Base-by-base conservation (phyloP, 2,797 vertebrate species). In the Echiichthys vipera region DNA sequence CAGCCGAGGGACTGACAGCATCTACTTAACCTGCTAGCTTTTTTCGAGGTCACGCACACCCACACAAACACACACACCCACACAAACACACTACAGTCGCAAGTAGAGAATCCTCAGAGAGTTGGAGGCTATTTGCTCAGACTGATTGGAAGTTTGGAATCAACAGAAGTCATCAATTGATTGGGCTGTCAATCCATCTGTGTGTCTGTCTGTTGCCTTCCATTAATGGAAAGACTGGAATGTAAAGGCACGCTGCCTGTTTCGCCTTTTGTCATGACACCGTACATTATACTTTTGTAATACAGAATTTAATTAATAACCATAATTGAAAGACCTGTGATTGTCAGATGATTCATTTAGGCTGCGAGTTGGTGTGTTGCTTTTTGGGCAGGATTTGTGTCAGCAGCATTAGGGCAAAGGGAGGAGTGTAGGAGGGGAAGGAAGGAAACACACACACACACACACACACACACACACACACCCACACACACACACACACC, bases 61-160 rank as follows among this genome's bases (percentile, higher is more conserved):
- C 59, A 76, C 74, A 72, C 57, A 66, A 57, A 68, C 57, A 84
- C 61, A 71, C 58, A 22, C 47, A 46, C 65, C 51, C 30, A 75
- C 39, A 46, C 45, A 22, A 22, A 37, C 29, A 14, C 4, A 5
- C 24, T 55, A 25, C 64, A 22, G 32, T 15, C 53, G 22, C 65
- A 74, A 25, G 7, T 55, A 76, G 40, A 58, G 3, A 3, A 24
- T 70, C 84, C 77, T 74, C 71, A 47, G 82, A 79, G 62, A 74
- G 65, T 34, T 18, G 47, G 7, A 4, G 24, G 46, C 51, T 82
- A 57, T 89, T 84, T 81, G 61, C 65, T 36, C 54, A 46, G 72
- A 77, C 65, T 82, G 64, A 88, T 87, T 80, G 36, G 25, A 78
- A 42, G 78, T 79, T 47, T 64, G 53, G 65, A 64, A 66, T 64